phyloP scores from a whole-genome alignment of 2,888 invertebrate species.

The Anorthoa munda region DNA sequence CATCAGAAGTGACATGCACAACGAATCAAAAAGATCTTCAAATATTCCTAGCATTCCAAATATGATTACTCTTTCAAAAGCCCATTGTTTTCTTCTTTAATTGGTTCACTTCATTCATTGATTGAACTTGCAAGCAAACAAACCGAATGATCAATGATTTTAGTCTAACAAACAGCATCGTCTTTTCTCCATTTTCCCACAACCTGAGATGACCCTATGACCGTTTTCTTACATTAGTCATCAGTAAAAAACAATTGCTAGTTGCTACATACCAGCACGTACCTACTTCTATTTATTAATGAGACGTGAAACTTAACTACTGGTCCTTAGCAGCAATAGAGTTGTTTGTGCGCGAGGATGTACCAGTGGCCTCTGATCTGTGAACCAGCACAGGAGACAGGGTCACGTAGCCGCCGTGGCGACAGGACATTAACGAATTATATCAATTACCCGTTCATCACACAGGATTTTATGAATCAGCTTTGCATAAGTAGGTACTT shows the following conservation, averaged over 20 bases:
- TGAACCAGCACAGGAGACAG: constrained; percentile 73
- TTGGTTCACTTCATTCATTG: not conserved
- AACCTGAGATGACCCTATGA: not conserved
- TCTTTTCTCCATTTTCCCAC: not conserved
- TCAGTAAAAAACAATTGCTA: constrained; percentile 27
- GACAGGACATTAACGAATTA: constrained; percentile 79
- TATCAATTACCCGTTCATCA: constrained; percentile 75
- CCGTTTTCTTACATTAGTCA: constrained; percentile 45
- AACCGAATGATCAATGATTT: not conserved
- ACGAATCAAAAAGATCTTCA: too few species aligned
- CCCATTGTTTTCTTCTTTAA: not conserved
- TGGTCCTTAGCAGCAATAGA: constrained; percentile 65
- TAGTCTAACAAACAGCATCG: not conserved
- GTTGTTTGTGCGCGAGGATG: constrained; percentile 81
- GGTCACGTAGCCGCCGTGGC: constrained; percentile 72
- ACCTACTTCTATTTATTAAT: constrained; percentile 33
- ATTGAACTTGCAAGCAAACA: not conserved
- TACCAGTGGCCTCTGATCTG: constrained; percentile 80
- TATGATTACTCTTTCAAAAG: too few species aligned
- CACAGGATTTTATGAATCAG: constrained; percentile 65
- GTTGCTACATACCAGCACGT: constrained; percentile 15
- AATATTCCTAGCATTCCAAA: too few species aligned
- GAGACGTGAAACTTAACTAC: constrained; percentile 55
- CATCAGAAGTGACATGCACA: too few species aligned
- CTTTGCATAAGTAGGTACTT: constrained; percentile 25